Conservation (phyloP, 2,888 invertebrate species). For the Cantharis rufa region DNA sequence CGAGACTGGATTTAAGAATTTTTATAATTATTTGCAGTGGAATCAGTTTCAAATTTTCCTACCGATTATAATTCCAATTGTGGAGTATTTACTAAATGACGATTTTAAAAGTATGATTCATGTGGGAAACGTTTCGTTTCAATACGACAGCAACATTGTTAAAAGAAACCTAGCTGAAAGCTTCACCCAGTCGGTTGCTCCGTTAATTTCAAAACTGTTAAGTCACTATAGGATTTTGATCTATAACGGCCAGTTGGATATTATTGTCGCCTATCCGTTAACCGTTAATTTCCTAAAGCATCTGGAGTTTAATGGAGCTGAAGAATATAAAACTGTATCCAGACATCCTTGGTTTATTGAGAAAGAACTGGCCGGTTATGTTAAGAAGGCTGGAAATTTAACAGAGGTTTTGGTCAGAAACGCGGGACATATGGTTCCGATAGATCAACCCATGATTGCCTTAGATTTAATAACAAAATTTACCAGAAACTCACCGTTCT, state of each 20-base stretch:
- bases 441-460: slow-evolving; percentile 79
- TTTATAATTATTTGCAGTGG: slow-evolving; percentile 73
- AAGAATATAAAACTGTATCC: slow-evolving; percentile 67
- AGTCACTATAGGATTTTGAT: slow-evolving; percentile 73
- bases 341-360: slow-evolving; percentile 73
- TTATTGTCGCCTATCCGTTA: slow-evolving; percentile 86
- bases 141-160: slow-evolving; percentile 65
- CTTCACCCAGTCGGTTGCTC: slow-evolving; percentile 80
- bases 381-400: slow-evolving; percentile 71
- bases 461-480: slow-evolving; percentile 73
- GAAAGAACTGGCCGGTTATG: slow-evolving; percentile 74
- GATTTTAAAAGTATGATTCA: slow-evolving; percentile 76
- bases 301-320: slow-evolving; percentile 69
- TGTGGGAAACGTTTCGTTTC: slow-evolving; percentile 79
- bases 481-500: slow-evolving; percentile 52
- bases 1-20: slow-evolving; percentile 75
- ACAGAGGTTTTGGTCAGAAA: slow-evolving; percentile 75
- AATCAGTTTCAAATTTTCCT: slow-evolving; percentile 59
- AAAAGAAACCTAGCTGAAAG: slow-evolving; percentile 74
- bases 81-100: slow-evolving; percentile 58
- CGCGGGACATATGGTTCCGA: slow-evolving; percentile 83
- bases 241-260: slow-evolving; percentile 90
- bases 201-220: slow-evolving; percentile 70
- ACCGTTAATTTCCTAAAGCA: slow-evolving; percentile 78
- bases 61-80: slow-evolving; percentile 63